Conservation (phyloP, 2,797 vertebrate species). For the Luscinia megarhynchos region DNA sequence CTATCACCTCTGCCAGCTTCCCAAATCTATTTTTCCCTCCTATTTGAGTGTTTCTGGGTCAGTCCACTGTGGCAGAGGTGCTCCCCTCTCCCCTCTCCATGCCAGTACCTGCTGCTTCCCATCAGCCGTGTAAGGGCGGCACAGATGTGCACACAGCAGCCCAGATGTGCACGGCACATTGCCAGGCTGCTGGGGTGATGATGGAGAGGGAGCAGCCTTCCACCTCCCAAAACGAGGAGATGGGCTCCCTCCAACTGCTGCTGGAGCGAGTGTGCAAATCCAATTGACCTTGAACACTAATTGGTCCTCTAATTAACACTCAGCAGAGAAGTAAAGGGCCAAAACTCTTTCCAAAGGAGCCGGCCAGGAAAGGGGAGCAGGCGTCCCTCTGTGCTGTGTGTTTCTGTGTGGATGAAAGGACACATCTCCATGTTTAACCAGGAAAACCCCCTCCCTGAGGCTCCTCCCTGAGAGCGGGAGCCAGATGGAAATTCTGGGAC, state of each 20-base stretch:
- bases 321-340: background rate
- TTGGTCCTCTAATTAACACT: slow-evolving; percentile 38
- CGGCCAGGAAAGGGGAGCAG: background rate
- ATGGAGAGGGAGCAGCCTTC: background rate
- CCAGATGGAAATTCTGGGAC: background rate
- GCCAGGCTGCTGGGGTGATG: background rate
- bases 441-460: background rate
- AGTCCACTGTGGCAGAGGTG: background rate
- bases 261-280: background rate
- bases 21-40: background rate
- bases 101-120: background rate
- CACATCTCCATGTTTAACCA: background rate
- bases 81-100: background rate
- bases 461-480: accelerated
- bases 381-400: accelerated
- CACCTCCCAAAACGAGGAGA: background rate
- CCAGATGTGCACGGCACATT: background rate
- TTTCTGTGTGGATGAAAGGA: background rate
- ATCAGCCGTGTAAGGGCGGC: accelerated
- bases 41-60: background rate
- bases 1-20: background rate
- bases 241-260: background rate
- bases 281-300: slow-evolving; percentile 47
- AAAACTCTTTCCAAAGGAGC: background rate
- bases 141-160: slow-evolving; percentile 2